Evolutionary conservation across 2,113 vertebrate genomes (phyloP), one percentile per base, ranked within the genome.

Genomic region (Ochotona curzoniae): DNA sequence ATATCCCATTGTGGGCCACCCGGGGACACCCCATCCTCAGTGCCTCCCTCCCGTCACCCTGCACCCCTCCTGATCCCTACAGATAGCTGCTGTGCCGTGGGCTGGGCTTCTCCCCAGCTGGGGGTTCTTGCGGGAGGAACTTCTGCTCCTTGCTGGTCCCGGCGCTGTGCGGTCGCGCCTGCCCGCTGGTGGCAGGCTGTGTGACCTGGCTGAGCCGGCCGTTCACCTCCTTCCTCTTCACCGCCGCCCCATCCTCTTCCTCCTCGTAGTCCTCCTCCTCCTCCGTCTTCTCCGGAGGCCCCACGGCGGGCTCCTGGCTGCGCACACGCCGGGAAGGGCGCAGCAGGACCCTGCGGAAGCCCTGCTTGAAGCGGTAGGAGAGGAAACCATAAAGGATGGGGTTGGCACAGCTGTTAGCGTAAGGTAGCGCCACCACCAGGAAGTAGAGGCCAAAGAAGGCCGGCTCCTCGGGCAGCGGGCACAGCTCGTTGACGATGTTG

Each of bases 391-490:
- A 99, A 67, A 99, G 98, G 81, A 99, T 98, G 83, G 99, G 99
- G 89, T 99, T 99, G 94, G 99, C 99, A 0, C 99, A 99, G 97
- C 99, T 99, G 98, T 99, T 99, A 76, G 99, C 99, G 0, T 99
- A 99, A 0, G 99, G 99, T 91, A 99, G 98, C n/a, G 99, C 99
- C 64, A 99, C 99, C 20, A 99, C 99, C 0, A 99, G 99, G 94
- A 99, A 99, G 97, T 99, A 99, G 89, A 99, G 97, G 0, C 99
- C 99, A 0, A 99, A 98, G 94, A 98, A 97, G 63, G 98, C 98
- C 0, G 99, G 98, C 93, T 99, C 99, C 67, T 98, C 98, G 0
- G 99, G 99, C 93, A 99, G 97, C 0, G 99, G 98, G 92, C 99
- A 98, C 32, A 99, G 96, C 2, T 99, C 98, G 20, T 99, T 99